Base-by-base conservation (phyloP, 2,113 vertebrate genomes). In the Damaliscus lunatus region DNA sequence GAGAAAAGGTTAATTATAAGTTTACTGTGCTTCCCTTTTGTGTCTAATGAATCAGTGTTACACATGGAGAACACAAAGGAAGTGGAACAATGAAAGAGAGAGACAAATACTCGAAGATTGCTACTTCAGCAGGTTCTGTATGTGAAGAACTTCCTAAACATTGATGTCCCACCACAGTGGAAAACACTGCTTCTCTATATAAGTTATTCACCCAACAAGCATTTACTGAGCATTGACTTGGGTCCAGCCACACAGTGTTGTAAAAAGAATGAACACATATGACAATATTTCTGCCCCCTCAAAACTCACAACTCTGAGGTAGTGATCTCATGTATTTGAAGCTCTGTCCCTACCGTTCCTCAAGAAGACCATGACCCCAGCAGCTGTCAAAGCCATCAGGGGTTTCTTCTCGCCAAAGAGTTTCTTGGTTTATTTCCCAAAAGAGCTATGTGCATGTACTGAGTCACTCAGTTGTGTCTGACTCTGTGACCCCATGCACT, bases 1-100 rank as follows among this genome's bases (percentile, higher is more conserved):
- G 88, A 89, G 67, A 87, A 96, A 98, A 98, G 94, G 91, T 95
- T 97, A 97, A 94, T 97, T 97, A 31, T 71, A 97, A 94, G 50
- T 80, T 96, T 96, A 95, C 96, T 94, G 94, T 74, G 82, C 46
- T 96, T 88, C 50, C 85, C 27, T 96, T 96, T 95, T 91, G 46
- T 87, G 83, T 82, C 74, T 96, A 96, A 94, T 97, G 67, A 93
- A 96, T 97, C 91, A 96, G 5, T 59, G 88, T 85, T 67, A 89
- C 16, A 90, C 19, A 29, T 6, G 25, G 81, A 94, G 46, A 81
- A 93, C 25, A 2, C 7, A 46, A 60, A 83, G 55, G 78, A 29
- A 93, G 48, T 23, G 94, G 23, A 78, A 25, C 4, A 89, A 59
- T 23, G 95, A 19, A 62, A 29, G 3, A 92, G 64, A 92, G 95